A percentile compares a stretch with the other conserved stretches of the same genome.
These are phyloP conservation scores for Setophaga petechia DNA, from an alignment of 2,113 vertebrate species.

Conservation along the genomic window DNA sequence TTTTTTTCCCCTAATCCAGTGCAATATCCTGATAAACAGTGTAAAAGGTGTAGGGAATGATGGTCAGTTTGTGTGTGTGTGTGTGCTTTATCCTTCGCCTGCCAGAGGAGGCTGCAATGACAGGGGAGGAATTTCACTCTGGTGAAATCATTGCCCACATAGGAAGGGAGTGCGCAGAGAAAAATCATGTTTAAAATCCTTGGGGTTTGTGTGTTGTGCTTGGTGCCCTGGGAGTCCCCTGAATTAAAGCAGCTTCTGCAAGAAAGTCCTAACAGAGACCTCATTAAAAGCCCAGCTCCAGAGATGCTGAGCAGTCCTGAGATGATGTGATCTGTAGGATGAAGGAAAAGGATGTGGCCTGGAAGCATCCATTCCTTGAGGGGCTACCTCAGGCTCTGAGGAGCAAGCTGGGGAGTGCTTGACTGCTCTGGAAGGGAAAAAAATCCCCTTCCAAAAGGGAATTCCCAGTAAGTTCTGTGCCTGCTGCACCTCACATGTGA, in stretches of 20 bases:
- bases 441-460: background rate
- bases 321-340: rapidly evolving
- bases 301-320: background rate
- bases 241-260: background rate
- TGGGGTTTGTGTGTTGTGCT: background rate
- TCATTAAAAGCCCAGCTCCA: background rate
- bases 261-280: background rate
- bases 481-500: rapidly evolving
- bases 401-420: background rate
- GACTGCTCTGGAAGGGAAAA: background rate
- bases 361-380: background rate
- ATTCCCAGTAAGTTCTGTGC: background rate
- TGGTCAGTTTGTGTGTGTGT: no score
- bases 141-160: background rate
- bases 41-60: background rate
- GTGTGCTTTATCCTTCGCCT: background rate
- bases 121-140: background rate
- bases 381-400: background rate
- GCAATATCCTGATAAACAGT: background rate
- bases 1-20: background rate
- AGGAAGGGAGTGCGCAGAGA: background rate
- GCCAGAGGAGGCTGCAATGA: background rate
- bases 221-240: rapidly evolving
- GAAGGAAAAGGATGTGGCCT: background rate
- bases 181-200: background rate